These are phyloP conservation scores for Heliconius eleuchia DNA, from an alignment of 1,140 invertebrate species.

Conservation along the genomic window DNA sequence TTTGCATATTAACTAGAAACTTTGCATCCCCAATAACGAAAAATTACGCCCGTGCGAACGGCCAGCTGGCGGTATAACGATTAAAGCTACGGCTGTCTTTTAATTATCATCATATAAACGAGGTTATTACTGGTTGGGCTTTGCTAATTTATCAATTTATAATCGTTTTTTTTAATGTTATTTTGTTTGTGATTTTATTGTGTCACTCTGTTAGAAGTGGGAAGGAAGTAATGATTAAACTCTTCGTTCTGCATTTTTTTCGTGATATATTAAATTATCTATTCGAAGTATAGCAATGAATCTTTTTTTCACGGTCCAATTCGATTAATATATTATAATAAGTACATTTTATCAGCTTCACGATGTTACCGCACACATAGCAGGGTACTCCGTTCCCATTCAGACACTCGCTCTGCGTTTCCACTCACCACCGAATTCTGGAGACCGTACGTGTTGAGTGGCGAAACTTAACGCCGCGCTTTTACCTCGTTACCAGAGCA, in stretches of 20 bases:
- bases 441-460: too few relatives aligned
- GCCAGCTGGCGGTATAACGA: constrained; percentile 49
- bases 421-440: too few relatives aligned
- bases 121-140: background rate
- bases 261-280: too few relatives aligned
- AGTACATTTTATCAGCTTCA: too few relatives aligned
- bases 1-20: constrained; percentile 78
- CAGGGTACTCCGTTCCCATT: too few relatives aligned
- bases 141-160: background rate
- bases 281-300: too few relatives aligned
- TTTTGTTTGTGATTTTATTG: background rate
- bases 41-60: constrained; percentile 67
- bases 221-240: background rate
- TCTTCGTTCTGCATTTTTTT: background rate
- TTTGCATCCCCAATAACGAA: constrained; percentile 67
- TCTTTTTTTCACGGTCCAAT: too few relatives aligned
- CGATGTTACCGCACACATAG: too few relatives aligned
- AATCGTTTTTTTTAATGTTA: background rate
- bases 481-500: too few relatives aligned
- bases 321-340: too few relatives aligned
- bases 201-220: background rate
- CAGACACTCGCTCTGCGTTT: too few relatives aligned
- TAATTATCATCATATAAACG: constrained; percentile 14
- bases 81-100: constrained; percentile 3
- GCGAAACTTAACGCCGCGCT: too few relatives aligned